Percentiles rank a stretch among this genome's conserved stretches.
Conservation (phyloP, 1,140 invertebrate species). For the Drosophila truncata region DNA sequence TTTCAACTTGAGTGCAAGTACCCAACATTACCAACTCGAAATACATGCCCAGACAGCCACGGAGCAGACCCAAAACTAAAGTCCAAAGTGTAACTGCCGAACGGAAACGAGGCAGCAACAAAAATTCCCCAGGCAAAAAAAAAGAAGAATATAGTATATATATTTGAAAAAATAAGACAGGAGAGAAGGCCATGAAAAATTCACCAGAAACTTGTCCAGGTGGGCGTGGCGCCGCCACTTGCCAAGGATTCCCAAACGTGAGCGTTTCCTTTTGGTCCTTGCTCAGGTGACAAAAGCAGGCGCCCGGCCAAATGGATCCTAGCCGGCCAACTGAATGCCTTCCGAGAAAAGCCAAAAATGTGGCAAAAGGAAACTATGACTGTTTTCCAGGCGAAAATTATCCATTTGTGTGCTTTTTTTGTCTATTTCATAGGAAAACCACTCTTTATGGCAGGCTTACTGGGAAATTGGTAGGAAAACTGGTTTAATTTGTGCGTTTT, state of each 20-base stretch:
- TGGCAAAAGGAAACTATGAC: conserved; percentile 33
- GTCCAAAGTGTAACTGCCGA: conserved; percentile 49
- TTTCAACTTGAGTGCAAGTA: conserved; percentile 60
- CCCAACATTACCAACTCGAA: conserved; percentile 52
- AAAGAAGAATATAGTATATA: background rate
- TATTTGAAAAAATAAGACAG: background rate
- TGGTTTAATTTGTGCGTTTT: background rate
- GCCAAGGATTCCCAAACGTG: conserved; percentile 34
- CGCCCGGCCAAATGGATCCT: conserved; percentile 35
- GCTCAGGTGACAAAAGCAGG: conserved; percentile 42
- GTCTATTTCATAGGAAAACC: background rate
- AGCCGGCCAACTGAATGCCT: conserved; percentile 29
- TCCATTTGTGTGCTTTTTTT: conserved; percentile 2
- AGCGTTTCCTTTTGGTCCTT: conserved; percentile 31
- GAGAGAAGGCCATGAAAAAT: conserved; percentile 48
- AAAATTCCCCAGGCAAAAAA: conserved; percentile 12
- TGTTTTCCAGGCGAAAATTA: conserved; percentile 8
- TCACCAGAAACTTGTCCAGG: conserved; percentile 49
- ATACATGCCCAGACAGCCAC: conserved; percentile 42
- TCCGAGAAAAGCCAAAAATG: conserved; percentile 29
- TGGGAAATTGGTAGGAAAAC: background rate
- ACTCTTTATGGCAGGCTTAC: background rate
- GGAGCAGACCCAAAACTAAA: conserved; percentile 28
- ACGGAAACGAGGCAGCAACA: conserved; percentile 38
- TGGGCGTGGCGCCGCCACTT: conserved; percentile 35